These are phyloP conservation scores for Sebastes taczanowskii DNA, from an alignment of 2,797 vertebrate genomes.

Conservation along the genomic window DNA sequence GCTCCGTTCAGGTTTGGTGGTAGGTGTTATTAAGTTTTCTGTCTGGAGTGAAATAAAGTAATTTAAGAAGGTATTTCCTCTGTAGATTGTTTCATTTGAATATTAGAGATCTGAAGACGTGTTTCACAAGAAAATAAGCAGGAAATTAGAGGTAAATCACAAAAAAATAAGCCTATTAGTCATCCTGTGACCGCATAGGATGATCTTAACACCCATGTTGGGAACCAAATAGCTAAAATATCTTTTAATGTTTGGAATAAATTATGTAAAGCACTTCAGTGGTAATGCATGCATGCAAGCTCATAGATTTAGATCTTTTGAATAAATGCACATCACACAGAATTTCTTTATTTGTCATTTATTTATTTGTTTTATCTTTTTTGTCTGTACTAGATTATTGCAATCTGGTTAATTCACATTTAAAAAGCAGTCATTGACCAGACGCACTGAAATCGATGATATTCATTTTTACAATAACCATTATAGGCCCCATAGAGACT, in stretches of 20 bases:
- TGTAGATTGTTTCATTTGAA: not conserved
- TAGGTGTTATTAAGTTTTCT: no score
- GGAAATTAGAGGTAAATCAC: not conserved
- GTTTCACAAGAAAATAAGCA: not conserved
- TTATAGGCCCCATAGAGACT: conserved; percentile 92
- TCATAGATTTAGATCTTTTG: not conserved
- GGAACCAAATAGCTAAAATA: not conserved
- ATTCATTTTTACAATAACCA: conserved; percentile 92
- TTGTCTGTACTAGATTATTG: conserved; percentile 97
- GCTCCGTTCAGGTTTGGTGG: no score
- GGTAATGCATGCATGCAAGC: not conserved
- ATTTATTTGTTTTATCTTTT: conserved; percentile 82
- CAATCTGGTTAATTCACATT: conserved; percentile 99
- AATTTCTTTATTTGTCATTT: conserved; percentile 90
- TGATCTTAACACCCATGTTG: not conserved
- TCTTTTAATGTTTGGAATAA: not conserved
- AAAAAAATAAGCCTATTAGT: not conserved
- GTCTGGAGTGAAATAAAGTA: no score
- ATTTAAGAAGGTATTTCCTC: not conserved
- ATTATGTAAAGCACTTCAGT: not conserved
- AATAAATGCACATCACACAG: conserved; percentile 77
- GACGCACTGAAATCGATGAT: conserved; percentile 94
- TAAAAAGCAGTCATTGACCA: conserved; percentile 98
- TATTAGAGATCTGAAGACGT: not conserved
- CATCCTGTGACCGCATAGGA: not conserved